Conservation (phyloP, 1,140 invertebrate species). For the Leptonema lineaticorne region DNA sequence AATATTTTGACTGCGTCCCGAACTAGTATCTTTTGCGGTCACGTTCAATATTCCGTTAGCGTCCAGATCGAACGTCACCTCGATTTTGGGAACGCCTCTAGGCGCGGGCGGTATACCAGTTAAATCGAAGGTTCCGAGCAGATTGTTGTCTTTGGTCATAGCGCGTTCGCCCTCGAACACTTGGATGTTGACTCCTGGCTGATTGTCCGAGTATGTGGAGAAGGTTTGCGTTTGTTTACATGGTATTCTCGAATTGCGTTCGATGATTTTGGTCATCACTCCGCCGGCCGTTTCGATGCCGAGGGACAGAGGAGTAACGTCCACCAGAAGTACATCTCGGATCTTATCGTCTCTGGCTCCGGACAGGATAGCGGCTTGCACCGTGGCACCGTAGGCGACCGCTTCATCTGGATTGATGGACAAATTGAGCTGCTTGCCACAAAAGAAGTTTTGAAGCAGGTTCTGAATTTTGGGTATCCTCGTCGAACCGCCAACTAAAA, state of each 20-base stretch:
- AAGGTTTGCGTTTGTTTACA: constrained; percentile 65
- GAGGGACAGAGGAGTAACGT: constrained; percentile 65
- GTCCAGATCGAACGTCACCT: constrained; percentile 65
- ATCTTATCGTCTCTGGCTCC: constrained; percentile 60
- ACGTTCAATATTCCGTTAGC: constrained; percentile 65
- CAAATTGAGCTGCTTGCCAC: constrained; percentile 63
- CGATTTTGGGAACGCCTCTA: constrained; percentile 64
- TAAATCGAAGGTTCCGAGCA: constrained; percentile 74
- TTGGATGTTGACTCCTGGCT: constrained; percentile 69
- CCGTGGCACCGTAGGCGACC: constrained; percentile 67
- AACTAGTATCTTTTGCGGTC: constrained; percentile 59
- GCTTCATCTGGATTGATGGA: constrained; percentile 71
- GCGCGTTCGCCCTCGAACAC: constrained; percentile 77
- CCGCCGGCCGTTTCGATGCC: constrained; percentile 69
- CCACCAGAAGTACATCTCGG: constrained; percentile 76
- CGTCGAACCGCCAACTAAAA: constrained; percentile 78
- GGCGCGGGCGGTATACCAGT: constrained; percentile 57
- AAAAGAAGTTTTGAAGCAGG: constrained; percentile 64
- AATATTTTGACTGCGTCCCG: constrained; percentile 57
- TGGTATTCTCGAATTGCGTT: constrained; percentile 64
- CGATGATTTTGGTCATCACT: constrained; percentile 67
- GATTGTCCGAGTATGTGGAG: constrained; percentile 69
- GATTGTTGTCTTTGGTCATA: constrained; percentile 78
- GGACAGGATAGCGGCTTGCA: constrained; percentile 64
- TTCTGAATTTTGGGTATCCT: constrained; percentile 67